phyloP scores from a whole-genome alignment of 2,797 vertebrate species.

The Gephyroberyx darwinii region DNA sequence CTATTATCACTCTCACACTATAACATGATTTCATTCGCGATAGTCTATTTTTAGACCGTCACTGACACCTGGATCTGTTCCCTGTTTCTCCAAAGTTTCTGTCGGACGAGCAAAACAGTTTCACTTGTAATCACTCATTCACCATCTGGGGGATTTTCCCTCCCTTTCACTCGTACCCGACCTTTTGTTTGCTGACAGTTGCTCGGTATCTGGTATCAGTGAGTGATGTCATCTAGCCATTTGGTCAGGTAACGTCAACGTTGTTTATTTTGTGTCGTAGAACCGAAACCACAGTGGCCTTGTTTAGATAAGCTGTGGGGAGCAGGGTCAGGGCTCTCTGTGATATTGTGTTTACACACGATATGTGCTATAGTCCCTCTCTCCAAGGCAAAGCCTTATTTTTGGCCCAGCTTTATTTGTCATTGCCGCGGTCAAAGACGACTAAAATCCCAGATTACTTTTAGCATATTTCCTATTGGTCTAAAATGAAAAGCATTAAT shows the following conservation, averaged over 20 bases:
- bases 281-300: conserved; percentile 72
- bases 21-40: conserved; percentile 27
- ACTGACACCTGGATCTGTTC: conserved; percentile 22
- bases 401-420: conserved; percentile 64
- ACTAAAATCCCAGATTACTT: conserved; percentile 62
- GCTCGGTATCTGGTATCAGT: conserved; percentile 75
- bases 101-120: conserved; percentile 33
- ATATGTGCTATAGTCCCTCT: conserved; percentile 32
- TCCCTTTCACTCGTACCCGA: neutral
- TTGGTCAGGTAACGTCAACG: conserved; percentile 71
- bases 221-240: conserved; percentile 78
- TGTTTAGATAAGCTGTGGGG: conserved; percentile 74
- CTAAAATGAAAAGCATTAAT: conserved; percentile 45
- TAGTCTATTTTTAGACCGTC: neutral
- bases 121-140: conserved; percentile 51
- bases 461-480: conserved; percentile 46
- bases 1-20: conserved; percentile 28
- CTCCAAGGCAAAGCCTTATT: conserved; percentile 60
- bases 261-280: conserved; percentile 72
- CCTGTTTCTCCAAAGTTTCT: conserved; percentile 46
- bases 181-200: conserved; percentile 65
- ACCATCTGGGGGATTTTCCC: conserved; percentile 18
- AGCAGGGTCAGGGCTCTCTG: conserved; percentile 54
- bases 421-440: conserved; percentile 67
- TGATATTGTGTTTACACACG: conserved; percentile 69